Base-by-base conservation (phyloP, 2,888 invertebrate genomes). In the Microctonus aethiopoides region DNA sequence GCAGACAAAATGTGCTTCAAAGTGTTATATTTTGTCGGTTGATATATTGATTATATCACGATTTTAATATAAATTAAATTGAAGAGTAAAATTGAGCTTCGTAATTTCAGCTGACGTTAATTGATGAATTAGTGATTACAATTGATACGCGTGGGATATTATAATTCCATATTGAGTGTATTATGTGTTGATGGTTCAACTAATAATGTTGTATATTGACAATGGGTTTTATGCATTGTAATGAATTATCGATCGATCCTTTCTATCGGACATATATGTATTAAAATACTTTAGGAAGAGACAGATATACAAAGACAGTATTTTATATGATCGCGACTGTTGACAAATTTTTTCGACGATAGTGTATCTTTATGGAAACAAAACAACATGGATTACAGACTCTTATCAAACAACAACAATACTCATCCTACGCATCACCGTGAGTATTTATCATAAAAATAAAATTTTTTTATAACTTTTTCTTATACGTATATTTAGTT, bases 321-420 rank as follows among this genome's bases (percentile, higher is more conserved):
- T 26, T 16, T 36, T 29, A 16, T 41, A 46, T 51, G 13, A 2
- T 24, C 16, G 22, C 16, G 26, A 11, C 9, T 46, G 24, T 20
- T 59, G 29, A 20, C 22, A 62, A 56, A 29, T 60, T 24, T 46
- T 5, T 64, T 29, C 24, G 51, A 59, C 51, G 59, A 57, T 70
- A 62, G 70, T 61, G 67, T 59, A 34, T 54, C 32, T 57, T 46
- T 22, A 57, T 71, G 68, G 41, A 65, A 60, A 67, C 69, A 67
- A 57, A 36, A 36, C 77, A 76, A 65, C 72, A 82, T 82, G 81
- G 81, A 81, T 76, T 80, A 81, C 74, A 79, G 78, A 75, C 79
- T 79, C 26, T 75, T 80, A 75, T 78, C 80, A 68, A 77, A 75
- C 75, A 77, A 79, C 77, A 77, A 78, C 75, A 77, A 80, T 77